A percentile compares a stretch with the other conserved stretches of the same genome.
Evolutionary conservation across 1,140 invertebrate genomes (phyloP).

Genomic region (Panagrolaimus sp.): DNA sequence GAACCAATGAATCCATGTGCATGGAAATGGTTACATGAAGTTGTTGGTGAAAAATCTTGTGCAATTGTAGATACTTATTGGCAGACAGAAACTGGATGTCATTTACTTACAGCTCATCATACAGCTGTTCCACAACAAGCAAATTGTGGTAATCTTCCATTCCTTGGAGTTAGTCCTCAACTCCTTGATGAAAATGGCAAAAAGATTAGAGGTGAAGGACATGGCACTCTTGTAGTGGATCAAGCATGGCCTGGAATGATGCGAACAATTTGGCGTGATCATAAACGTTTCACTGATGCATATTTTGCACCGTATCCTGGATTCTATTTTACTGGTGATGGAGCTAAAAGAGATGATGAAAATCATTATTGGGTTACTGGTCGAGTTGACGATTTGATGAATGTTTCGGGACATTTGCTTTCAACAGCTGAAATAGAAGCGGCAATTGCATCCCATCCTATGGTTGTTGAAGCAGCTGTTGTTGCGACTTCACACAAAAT

Average conservation of each 20-base stretch:
- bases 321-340: slow-evolving; percentile 93
- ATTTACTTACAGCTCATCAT: slow-evolving; percentile 84
- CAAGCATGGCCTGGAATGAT: slow-evolving; percentile 95
- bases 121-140: slow-evolving; percentile 71
- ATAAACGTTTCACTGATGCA: slow-evolving; percentile 82
- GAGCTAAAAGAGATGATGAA: slow-evolving; percentile 80
- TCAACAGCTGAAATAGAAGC: slow-evolving; percentile 88
- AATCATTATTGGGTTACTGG: slow-evolving; percentile 95
- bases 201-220: slow-evolving; percentile 5
- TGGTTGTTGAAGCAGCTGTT: slow-evolving; percentile 85
- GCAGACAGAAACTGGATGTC: slow-evolving; percentile 85
- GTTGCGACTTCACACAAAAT: slow-evolving; percentile 84
- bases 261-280: slow-evolving; percentile 83
- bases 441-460: slow-evolving; percentile 74
- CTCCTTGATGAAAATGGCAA: slow-evolving; percentile 16
- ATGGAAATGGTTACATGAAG: slow-evolving; percentile 90
- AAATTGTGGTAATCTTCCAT: slow-evolving; percentile 14
- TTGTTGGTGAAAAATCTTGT: slow-evolving; percentile 66
- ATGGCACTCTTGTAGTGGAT: slow-evolving; percentile 66
- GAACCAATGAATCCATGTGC: slow-evolving; percentile 97
- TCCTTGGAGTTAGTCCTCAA: slow-evolving; percentile 37
- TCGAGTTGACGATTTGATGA: slow-evolving; percentile 92
- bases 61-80: slow-evolving; percentile 96
- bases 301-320: slow-evolving; percentile 93
- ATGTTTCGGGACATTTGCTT: slow-evolving; percentile 92